Evolutionary conservation across 2,113 vertebrate genomes (phyloP).

Genomic region (Labeo catla): DNA sequence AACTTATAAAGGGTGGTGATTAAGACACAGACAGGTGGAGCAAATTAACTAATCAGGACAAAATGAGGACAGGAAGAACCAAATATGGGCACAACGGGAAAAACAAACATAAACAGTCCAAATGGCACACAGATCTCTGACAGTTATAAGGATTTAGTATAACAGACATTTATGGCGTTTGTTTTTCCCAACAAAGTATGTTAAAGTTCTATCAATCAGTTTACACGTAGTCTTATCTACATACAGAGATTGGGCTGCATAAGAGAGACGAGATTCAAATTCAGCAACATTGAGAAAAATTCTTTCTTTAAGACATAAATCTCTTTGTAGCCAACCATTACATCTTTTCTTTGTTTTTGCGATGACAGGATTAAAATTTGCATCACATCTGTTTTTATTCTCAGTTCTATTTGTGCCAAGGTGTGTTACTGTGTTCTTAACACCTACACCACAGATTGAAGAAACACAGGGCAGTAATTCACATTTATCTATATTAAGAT

Average conservation of each 20-base stretch:
- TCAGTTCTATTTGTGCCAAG: not conserved
- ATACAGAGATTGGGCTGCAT: not conserved
- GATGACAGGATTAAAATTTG: not conserved
- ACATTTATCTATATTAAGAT: not conserved
- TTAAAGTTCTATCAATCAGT: not conserved
- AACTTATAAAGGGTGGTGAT: no score
- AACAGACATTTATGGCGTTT: no score
- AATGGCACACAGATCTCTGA: no score
- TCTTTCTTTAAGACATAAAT: not conserved
- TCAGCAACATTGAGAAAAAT: not conserved
- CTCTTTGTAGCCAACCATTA: not conserved
- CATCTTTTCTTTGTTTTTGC: not conserved
- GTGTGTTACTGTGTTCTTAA: not conserved
- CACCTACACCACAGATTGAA: not conserved
- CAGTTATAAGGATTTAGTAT: no score
- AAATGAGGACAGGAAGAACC: no score
- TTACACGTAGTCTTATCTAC: not conserved
- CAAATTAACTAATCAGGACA: no score
- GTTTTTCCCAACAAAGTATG: no score
- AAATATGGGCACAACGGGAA: no score
- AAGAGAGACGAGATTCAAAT: not conserved
- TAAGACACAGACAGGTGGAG: no score
- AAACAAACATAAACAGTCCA: no score
- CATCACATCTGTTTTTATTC: not conserved
- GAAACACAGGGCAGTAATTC: not conserved